A percentile compares a stretch with the other conserved stretches of the same genome.
Evolutionary conservation across 2,888 invertebrate genomes (phyloP).

Genomic region (Drosophila kanekoi): DNA sequence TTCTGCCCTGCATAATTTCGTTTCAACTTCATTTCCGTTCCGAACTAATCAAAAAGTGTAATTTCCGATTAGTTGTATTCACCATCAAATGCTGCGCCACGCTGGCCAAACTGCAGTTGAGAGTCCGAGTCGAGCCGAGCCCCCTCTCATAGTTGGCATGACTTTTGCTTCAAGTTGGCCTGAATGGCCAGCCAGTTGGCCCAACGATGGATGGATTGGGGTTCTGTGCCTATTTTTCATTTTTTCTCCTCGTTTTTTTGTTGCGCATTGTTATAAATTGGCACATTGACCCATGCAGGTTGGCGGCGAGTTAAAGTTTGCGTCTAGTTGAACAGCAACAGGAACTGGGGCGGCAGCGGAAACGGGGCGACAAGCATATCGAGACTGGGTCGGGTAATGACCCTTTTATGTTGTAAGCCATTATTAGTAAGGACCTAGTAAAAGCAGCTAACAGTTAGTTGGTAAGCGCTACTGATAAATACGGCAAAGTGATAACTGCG

Average conservation of each 20-base stretch:
- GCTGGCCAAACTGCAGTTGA: slow-evolving; percentile 43
- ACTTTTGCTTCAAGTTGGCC: slow-evolving; percentile 52
- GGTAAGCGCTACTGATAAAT: slow-evolving; percentile 34
- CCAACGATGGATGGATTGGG: slow-evolving; percentile 15
- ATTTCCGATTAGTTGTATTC: slow-evolving; percentile 85
- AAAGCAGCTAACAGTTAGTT: slow-evolving; percentile 39
- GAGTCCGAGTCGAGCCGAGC: slow-evolving; percentile 3
- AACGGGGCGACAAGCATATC: neutral
- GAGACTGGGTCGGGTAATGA: slow-evolving; percentile 38
- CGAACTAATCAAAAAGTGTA: slow-evolving; percentile 85
- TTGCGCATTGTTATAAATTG: slow-evolving; percentile 73
- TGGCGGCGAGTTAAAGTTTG: slow-evolving; percentile 43
- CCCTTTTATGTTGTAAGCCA: slow-evolving; percentile 44
- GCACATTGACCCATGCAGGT: slow-evolving; percentile 73
- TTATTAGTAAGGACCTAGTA: slow-evolving; percentile 37
- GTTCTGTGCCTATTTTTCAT: slow-evolving; percentile 36
- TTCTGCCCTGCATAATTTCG: slow-evolving; percentile 83
- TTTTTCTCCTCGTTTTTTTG: slow-evolving; percentile 5
- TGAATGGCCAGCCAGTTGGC: slow-evolving; percentile 33
- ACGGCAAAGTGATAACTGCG: slow-evolving; percentile 19
- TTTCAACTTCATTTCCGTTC: slow-evolving; percentile 85
- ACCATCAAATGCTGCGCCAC: slow-evolving; percentile 63
- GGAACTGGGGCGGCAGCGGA: slow-evolving; percentile 24
- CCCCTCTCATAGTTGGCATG: slow-evolving; percentile 49
- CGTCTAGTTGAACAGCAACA: slow-evolving; percentile 39